These are phyloP conservation scores for Yponomeuta evonymella DNA, from an alignment of 2,888 invertebrate species.

Conservation along the genomic window DNA sequence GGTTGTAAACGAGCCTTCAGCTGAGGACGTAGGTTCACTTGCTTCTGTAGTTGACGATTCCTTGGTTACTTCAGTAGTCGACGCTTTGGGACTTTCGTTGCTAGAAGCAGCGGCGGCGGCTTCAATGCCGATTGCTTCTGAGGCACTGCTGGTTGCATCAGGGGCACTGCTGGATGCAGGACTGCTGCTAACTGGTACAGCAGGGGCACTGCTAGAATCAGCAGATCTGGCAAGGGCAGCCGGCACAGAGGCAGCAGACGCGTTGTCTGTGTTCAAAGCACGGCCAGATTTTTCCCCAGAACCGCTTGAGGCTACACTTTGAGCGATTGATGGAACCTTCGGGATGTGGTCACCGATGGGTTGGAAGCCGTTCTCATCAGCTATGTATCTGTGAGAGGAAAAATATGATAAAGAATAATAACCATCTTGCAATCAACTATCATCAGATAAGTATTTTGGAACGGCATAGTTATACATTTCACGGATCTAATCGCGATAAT, in stretches of 20 bases:
- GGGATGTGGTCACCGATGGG: slow-evolving; percentile 81
- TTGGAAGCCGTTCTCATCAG: slow-evolving; percentile 84
- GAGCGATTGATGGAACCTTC: slow-evolving; percentile 33
- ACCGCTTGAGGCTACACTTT: slow-evolving; percentile 21
- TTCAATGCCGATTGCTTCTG: slow-evolving; percentile 11
- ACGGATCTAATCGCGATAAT: no score
- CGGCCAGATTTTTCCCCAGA: slow-evolving; percentile 40
- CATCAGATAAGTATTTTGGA: no score
- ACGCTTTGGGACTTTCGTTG: neutral
- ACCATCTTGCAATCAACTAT: no score
- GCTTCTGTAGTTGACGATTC: neutral
- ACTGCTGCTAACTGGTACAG: slow-evolving; percentile 17
- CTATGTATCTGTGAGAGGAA: slow-evolving; percentile 71
- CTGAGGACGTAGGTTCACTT: neutral
- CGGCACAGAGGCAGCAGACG: slow-evolving; percentile 32
- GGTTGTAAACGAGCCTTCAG: slow-evolving; percentile 9
- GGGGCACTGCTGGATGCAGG: slow-evolving; percentile 11
- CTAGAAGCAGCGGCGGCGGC: slow-evolving; percentile 15
- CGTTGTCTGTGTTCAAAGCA: slow-evolving; percentile 35
- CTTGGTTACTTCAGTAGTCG: neutral
- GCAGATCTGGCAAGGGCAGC: slow-evolving; percentile 23
- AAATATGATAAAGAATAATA: neutral
- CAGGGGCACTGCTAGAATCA: slow-evolving; percentile 18
- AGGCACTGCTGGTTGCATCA: slow-evolving; percentile 5
- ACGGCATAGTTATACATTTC: no score